Conservation (phyloP, 2,888 invertebrate species). For the Melikaiella ostensackeni region DNA sequence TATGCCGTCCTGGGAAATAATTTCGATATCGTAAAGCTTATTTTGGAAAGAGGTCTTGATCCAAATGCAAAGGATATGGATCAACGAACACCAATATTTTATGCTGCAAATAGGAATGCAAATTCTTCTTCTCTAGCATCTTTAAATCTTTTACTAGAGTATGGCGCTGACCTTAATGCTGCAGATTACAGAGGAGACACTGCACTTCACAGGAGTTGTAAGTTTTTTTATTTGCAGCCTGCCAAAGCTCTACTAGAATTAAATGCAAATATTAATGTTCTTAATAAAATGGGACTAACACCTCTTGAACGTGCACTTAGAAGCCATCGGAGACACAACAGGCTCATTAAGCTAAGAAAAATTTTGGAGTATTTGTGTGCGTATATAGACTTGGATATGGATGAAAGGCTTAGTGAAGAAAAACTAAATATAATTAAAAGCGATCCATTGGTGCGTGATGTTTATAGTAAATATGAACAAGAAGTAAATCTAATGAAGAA, state of each 20-base stretch:
- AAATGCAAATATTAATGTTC: slow-evolving; percentile 1
- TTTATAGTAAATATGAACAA: slow-evolving; percentile 3
- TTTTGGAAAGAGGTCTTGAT: not conserved
- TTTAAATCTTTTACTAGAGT: not conserved
- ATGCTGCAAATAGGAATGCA: not conserved
- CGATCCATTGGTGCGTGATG: not conserved
- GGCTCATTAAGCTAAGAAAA: not conserved
- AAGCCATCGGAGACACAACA: not conserved
- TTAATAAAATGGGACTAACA: not conserved
- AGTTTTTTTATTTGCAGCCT: not conserved
- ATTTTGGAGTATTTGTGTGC: slow-evolving; percentile 14
- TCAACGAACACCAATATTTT: slow-evolving; percentile 7
- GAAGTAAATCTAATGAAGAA: not conserved
- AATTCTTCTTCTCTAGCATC: not conserved
- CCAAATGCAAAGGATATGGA: slow-evolving; percentile 5
- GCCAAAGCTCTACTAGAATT: not conserved
- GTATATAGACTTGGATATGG: not conserved
- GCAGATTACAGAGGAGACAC: slow-evolving; percentile 4
- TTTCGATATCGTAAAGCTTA: not conserved
- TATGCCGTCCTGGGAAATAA: not conserved
- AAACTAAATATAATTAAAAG: slow-evolving; percentile 17
- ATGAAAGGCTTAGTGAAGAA: not conserved
- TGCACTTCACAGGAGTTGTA: slow-evolving; percentile 6
- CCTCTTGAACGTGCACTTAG: slow-evolving; percentile 8
- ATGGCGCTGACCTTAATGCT: slow-evolving; percentile 18